Percentiles rank a stretch among this genome's conserved stretches.
These are phyloP conservation scores for Nebria salina DNA, from an alignment of 2,888 invertebrate genomes.

Conservation along the genomic window DNA sequence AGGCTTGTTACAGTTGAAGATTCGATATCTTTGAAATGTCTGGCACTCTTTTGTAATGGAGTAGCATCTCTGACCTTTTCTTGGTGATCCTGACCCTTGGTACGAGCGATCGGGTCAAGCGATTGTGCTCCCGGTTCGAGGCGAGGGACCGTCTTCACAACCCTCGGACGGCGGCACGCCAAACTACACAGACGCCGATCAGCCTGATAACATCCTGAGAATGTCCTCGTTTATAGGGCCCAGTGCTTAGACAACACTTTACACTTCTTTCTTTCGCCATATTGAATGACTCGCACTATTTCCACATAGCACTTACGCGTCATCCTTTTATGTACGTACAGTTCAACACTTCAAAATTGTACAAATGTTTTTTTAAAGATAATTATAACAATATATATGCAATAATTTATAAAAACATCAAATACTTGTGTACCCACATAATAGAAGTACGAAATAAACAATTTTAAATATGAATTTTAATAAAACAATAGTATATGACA, in stretches of 20 bases:
- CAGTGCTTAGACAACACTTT: slow-evolving; percentile 27
- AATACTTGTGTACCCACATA: not conserved
- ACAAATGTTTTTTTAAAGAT: no score
- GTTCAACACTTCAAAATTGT: not conserved
- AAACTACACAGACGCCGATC: not conserved
- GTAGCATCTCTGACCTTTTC: not conserved
- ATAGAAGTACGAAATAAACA: not conserved
- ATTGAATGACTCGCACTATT: not conserved
- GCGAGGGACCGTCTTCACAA: slow-evolving; percentile 10
- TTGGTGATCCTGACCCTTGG: not conserved
- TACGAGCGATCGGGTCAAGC: slow-evolving; percentile 14
- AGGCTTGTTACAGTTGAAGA: no score
- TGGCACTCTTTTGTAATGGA: not conserved
- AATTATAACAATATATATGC: no score
- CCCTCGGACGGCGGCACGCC: slow-evolving; percentile 8
- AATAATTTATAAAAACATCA: no score
- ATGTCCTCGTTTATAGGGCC: slow-evolving; percentile 16
- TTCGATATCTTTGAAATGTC: not conserved
- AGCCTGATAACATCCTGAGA: slow-evolving; percentile 12
- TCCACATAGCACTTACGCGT: not conserved
- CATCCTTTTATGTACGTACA: not conserved
- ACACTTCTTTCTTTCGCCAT: slow-evolving; percentile 11
- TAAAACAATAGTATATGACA: not conserved
- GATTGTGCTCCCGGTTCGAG: slow-evolving; percentile 15
- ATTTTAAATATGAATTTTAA: not conserved